These are phyloP conservation scores for Atrichornis clamosus DNA, from an alignment of 2,113 vertebrate species.

Conservation along the genomic window DNA sequence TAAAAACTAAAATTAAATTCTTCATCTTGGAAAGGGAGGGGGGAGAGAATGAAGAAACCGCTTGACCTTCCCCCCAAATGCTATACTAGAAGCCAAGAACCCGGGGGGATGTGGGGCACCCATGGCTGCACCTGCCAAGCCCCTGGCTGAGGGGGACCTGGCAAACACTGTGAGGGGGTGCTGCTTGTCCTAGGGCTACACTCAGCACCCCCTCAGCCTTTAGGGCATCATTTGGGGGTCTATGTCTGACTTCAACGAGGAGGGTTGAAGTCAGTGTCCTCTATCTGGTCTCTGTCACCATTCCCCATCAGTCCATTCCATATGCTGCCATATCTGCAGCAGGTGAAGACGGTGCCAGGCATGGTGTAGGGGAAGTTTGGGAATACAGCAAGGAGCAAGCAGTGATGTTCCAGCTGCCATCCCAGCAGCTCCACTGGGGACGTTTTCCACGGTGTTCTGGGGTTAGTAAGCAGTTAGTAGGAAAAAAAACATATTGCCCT, in stretches of 20 bases:
- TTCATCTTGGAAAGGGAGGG: constrained; percentile 43
- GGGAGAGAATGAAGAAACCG: constrained; percentile 4
- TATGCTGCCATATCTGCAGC: not conserved
- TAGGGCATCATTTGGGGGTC: not conserved
- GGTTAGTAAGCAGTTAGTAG: not conserved
- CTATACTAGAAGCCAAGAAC: constrained; percentile 2
- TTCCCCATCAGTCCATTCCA: not conserved
- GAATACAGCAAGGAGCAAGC: not conserved
- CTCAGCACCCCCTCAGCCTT: not conserved
- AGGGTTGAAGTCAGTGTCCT: not conserved
- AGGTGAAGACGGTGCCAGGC: not conserved
- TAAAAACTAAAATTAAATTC: constrained; percentile 73
- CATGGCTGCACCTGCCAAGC: not conserved
- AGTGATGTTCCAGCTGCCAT: not conserved
- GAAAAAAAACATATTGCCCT: rapidly evolving
- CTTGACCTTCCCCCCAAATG: not conserved
- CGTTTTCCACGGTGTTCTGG: not conserved
- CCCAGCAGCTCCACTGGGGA: rapidly evolving
- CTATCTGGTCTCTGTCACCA: rapidly evolving
- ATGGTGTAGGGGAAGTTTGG: rapidly evolving
- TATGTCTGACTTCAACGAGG: rapidly evolving
- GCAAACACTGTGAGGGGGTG: not conserved
- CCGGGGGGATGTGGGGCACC: not conserved
- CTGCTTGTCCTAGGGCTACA: not conserved
- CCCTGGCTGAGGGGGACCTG: not conserved